These are phyloP conservation scores for Hemibates koningsi DNA, from an alignment of 2,113 vertebrate species.

Conservation along the genomic window DNA sequence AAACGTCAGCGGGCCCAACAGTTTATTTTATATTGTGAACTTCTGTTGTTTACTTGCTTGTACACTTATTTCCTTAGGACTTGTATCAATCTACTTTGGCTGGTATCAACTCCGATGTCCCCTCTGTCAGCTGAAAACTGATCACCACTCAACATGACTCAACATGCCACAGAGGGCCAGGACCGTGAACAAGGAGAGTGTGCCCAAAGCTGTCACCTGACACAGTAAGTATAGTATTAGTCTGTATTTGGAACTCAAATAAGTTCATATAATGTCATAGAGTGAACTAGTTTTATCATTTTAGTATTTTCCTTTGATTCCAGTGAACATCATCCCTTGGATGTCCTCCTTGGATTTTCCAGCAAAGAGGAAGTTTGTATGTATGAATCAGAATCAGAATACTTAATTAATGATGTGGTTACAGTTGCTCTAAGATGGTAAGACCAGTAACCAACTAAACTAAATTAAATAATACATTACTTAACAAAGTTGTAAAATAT, in stretches of 20 bases:
- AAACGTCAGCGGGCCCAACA: neutral
- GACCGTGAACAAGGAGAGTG: neutral
- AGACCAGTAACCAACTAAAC: neutral
- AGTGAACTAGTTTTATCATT: neutral
- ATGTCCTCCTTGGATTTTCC: neutral
- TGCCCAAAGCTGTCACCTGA: neutral
- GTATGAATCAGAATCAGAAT: neutral
- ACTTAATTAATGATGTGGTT: neutral
- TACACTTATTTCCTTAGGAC: neutral
- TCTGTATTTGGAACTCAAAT: neutral
- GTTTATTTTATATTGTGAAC: neutral
- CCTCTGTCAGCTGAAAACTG: neutral
- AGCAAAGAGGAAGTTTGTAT: accelerated
- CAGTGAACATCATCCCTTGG: neutral
- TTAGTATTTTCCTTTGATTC: neutral
- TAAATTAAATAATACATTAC: neutral
- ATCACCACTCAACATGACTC: neutral
- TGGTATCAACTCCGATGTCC: neutral
- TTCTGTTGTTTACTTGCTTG: neutral
- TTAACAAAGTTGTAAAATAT: neutral
- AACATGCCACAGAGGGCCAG: neutral
- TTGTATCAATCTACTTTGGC: neutral
- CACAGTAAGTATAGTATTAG: neutral
- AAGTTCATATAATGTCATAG: neutral
- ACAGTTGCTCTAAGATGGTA: neutral